phyloP scores from a whole-genome alignment of 2,888 invertebrate species.

The Girardia tigrina region DNA sequence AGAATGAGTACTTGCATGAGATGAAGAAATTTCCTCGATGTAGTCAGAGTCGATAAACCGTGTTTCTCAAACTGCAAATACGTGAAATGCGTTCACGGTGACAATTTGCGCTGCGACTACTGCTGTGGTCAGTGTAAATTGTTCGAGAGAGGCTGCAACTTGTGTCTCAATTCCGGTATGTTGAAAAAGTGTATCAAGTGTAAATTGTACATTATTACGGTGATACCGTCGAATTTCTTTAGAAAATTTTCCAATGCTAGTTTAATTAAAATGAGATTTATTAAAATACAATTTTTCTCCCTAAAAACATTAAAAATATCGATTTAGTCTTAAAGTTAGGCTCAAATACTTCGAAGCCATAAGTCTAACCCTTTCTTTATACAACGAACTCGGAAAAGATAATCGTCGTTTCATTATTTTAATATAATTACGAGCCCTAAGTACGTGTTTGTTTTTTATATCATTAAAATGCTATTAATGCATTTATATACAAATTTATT shows the following conservation, averaged over 20 bases:
- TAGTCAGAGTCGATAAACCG: not conserved
- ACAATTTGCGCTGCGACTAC: not conserved
- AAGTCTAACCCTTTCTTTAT: no score
- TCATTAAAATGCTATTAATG: no score
- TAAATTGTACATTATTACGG: not conserved
- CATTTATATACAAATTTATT: no score
- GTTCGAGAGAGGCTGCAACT: not conserved
- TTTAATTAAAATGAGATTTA: not conserved
- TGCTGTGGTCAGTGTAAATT: not conserved
- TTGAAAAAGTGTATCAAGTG: not conserved
- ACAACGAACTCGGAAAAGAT: no score
- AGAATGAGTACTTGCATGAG: not conserved
- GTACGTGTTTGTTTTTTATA: no score
- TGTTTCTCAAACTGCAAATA: not conserved
- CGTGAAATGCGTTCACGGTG: not conserved
- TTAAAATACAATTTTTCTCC: no score
- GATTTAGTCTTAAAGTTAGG: no score
- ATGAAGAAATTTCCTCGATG: not conserved
- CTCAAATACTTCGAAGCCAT: no score
- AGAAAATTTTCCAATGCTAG: not conserved
- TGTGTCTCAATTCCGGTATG: not conserved
- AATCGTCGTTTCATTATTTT: no score
- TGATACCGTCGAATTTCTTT: not conserved
- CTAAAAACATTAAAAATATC: no score
- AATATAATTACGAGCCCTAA: no score